Conservation (phyloP, 2,888 invertebrate species). For the Platycheirus rosarum region DNA sequence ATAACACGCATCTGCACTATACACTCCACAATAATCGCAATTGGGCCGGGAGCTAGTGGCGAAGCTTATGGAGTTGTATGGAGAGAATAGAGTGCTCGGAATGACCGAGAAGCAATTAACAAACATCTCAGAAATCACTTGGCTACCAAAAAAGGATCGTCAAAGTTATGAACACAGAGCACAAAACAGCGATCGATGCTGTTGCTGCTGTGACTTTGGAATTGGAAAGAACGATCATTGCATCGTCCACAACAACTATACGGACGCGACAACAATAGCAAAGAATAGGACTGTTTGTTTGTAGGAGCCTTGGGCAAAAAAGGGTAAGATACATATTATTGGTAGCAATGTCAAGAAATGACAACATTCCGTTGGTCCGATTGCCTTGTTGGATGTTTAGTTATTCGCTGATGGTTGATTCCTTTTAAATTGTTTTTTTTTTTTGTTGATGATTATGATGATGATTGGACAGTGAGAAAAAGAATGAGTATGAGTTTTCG, state of each 20-base stretch:
- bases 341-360: constrained; percentile 75
- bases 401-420: constrained; percentile 26
- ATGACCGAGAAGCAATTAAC: constrained; percentile 75
- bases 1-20: constrained; percentile 66
- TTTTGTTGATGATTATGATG: constrained; percentile 68
- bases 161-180: constrained; percentile 75
- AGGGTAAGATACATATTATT: constrained; percentile 70
- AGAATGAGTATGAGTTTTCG: constrained; percentile 43
- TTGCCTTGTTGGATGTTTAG: constrained; percentile 69
- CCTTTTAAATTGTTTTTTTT: constrained; percentile 25
- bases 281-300: constrained; percentile 52
- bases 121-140: constrained; percentile 75
- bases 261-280: background rate
- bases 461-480: constrained; percentile 73
- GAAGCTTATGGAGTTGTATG: constrained; percentile 67
- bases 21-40: constrained; percentile 4
- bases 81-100: constrained; percentile 58
- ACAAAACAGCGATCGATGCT: constrained; percentile 58
- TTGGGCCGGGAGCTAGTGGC: background rate
- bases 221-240: constrained; percentile 35
- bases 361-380: constrained; percentile 73
- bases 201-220: background rate
- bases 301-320: constrained; percentile 57
- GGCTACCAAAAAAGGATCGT: constrained; percentile 75
- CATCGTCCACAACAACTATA: background rate